These are phyloP conservation scores for Nothoprocta perdicaria DNA, from an alignment of 2,113 vertebrate species.

Conservation along the genomic window DNA sequence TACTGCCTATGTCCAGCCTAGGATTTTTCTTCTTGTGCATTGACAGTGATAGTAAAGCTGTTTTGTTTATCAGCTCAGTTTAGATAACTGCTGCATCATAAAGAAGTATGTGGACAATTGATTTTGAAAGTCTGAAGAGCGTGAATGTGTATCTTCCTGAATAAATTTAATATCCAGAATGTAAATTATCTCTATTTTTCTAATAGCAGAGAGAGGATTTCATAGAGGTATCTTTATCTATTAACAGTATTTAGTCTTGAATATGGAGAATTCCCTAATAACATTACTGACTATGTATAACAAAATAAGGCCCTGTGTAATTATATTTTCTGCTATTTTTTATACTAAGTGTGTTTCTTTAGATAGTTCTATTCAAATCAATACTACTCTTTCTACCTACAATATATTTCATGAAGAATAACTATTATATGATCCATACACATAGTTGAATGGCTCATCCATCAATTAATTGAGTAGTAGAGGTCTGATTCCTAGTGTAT, in stretches of 20 bases:
- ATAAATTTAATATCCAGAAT: neutral
- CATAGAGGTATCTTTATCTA: neutral
- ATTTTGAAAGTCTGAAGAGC: neutral
- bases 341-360: neutral
- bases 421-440: rapidly evolving
- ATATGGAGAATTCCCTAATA: neutral
- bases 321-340: neutral
- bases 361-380: neutral
- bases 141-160: neutral
- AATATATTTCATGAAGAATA: neutral
- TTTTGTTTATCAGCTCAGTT: neutral
- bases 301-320: neutral
- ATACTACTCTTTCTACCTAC: neutral
- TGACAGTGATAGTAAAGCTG: neutral
- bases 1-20: neutral
- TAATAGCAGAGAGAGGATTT: neutral
- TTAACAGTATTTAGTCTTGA: neutral
- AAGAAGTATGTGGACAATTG: neutral
- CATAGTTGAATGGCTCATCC: neutral
- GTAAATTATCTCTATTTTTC: neutral
- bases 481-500: neutral
- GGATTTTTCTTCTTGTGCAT: neutral
- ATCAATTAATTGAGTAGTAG: neutral
- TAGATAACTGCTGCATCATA: neutral
- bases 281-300: neutral